Conservation (phyloP, 2,888 invertebrate species). For the Junonia oenone region DNA sequence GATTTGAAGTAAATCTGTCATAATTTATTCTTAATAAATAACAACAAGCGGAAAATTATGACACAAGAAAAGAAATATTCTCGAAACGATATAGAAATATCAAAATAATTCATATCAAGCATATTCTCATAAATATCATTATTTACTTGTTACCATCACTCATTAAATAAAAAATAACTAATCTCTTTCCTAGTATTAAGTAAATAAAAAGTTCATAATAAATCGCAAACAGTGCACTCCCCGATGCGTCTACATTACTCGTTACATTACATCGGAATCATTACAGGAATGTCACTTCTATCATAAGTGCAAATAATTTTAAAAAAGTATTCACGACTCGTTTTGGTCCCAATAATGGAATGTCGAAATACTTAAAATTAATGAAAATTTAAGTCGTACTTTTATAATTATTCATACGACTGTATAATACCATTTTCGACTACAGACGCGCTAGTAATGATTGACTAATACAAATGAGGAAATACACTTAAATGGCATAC, state of each 20-base stretch:
- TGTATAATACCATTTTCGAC: constrained; percentile 9
- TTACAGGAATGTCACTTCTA: constrained; percentile 24
- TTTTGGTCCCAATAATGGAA: constrained; percentile 72
- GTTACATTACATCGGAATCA: constrained; percentile 18
- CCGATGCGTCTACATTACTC: constrained; percentile 23
- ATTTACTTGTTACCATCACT: constrained; percentile 71
- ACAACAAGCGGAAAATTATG: constrained; percentile 71
- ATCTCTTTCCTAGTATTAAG: constrained; percentile 72
- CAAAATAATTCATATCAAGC: constrained; percentile 66
- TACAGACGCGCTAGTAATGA: constrained; percentile 30
- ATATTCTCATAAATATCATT: constrained; percentile 73
- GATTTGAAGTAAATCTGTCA: constrained; percentile 31
- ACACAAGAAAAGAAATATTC: constrained; percentile 66
- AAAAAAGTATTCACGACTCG: constrained; percentile 34
- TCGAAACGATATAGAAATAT: constrained; percentile 66
- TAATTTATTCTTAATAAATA: constrained; percentile 57
- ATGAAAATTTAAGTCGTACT: background rate
- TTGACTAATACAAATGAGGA: constrained; percentile 59
- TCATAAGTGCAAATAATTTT: constrained; percentile 38
- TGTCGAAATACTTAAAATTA: constrained; percentile 43
- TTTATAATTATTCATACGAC: background rate
- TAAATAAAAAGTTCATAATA: constrained; percentile 67
- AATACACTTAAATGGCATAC: constrained; percentile 53
- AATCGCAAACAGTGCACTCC: constrained; percentile 63
- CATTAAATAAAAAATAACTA: constrained; percentile 75